These are phyloP conservation scores for Coenobita brevimanus DNA, from an alignment of 1,140 invertebrate species.

Conservation along the genomic window DNA sequence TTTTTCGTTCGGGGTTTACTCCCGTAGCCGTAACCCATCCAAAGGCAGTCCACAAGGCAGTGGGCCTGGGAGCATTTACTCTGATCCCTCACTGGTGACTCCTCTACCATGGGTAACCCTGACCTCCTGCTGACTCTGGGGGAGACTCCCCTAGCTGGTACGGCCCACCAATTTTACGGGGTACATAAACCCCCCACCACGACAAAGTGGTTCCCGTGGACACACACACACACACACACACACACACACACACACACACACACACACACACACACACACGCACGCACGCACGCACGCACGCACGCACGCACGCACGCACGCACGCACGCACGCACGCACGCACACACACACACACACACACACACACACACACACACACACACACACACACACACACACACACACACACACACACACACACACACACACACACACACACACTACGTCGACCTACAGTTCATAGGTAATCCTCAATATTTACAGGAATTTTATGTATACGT, in stretches of 20 bases:
- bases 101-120: too few relatives aligned
- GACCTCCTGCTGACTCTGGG: neutral
- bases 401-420: slow-evolving; percentile 15
- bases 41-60: too few relatives aligned
- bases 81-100: too few relatives aligned
- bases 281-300: slow-evolving; percentile 17
- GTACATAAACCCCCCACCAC: too few relatives aligned
- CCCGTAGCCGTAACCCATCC: too few relatives aligned
- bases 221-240: slow-evolving; percentile 21
- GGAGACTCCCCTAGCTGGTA: too few relatives aligned
- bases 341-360: neutral
- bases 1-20: too few relatives aligned
- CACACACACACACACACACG: slow-evolving; percentile 29
- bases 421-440: neutral
- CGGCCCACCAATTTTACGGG: too few relatives aligned
- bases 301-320: neutral
- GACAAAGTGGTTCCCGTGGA: too few relatives aligned
- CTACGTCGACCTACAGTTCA: neutral
- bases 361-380: slow-evolving; percentile 6
- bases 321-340: neutral
- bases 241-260: slow-evolving; percentile 36
- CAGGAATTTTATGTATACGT: too few relatives aligned
- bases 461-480: too few relatives aligned
- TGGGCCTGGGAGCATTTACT: too few relatives aligned
- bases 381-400: slow-evolving; percentile 7